Percentiles rank a stretch among this genome's conserved stretches.
Evolutionary conservation across 2,888 invertebrate species (phyloP).

Genomic region (Teinopalpus imperialis): DNA sequence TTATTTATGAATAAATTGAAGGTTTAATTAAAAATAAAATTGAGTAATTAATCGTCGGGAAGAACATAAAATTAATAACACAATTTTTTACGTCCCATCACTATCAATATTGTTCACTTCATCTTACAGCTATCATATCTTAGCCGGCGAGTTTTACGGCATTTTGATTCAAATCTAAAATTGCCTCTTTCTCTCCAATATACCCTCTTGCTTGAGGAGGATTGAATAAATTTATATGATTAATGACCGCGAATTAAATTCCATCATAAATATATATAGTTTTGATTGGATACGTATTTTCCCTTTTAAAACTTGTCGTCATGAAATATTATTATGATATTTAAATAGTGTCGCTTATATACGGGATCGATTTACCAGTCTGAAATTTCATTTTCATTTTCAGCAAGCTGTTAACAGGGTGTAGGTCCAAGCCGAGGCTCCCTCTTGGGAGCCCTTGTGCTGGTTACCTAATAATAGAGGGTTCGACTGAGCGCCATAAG

Average conservation of each 20-base stretch:
- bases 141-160: slow-evolving; percentile 54
- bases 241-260: slow-evolving; percentile 23
- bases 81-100: slow-evolving; percentile 5
- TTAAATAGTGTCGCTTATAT: no score
- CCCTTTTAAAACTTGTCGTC: no score
- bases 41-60: slow-evolving; percentile 10
- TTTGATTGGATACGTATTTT: slow-evolving; percentile 1
- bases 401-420: no score
- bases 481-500: no score
- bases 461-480: no score
- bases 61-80: background rate
- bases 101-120: slow-evolving; percentile 15
- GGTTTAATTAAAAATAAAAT: slow-evolving; percentile 10
- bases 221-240: slow-evolving; percentile 24
- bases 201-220: slow-evolving; percentile 39
- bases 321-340: background rate
- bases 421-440: no score
- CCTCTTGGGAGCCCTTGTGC: no score
- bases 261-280: slow-evolving; percentile 18
- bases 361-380: no score
- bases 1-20: no score
- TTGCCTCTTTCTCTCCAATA: slow-evolving; percentile 52
- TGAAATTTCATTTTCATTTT: no score
- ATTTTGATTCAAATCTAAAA: slow-evolving; percentile 68
- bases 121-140: slow-evolving; percentile 38